Conservation (phyloP, 2,113 vertebrate genomes). For the Chlorodrepanis virens region DNA sequence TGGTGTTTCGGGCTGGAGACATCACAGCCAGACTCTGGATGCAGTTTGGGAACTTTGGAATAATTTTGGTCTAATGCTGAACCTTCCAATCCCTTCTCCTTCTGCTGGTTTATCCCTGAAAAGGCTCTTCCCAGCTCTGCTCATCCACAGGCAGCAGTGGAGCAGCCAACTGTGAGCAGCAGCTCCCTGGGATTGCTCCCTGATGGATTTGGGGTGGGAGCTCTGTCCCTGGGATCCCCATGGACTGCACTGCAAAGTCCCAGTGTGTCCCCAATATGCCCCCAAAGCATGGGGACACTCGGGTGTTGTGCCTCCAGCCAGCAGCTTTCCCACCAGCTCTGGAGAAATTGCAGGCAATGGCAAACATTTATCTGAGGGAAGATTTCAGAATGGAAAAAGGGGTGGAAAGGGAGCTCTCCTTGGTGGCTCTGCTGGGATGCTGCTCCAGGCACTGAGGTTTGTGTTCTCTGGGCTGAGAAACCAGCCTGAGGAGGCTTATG, state of each 20-base stretch:
- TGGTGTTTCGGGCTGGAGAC: background rate
- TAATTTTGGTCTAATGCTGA: background rate
- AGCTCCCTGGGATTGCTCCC: background rate
- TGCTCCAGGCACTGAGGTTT: background rate
- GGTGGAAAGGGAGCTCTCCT: background rate
- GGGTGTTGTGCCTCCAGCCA: background rate
- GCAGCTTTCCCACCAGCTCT: background rate
- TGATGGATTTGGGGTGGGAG: background rate
- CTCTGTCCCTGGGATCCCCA: rapidly evolving
- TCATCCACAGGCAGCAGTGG: rapidly evolving
- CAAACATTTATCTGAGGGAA: background rate
- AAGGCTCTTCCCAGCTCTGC: background rate
- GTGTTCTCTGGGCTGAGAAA: background rate
- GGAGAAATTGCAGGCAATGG: background rate
- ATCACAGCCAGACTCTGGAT: rapidly evolving
- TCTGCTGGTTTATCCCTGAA: background rate
- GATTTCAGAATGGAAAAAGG: background rate
- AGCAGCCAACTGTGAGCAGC: rapidly evolving
- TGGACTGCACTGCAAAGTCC: rapidly evolving
- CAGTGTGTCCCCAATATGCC: rapidly evolving
- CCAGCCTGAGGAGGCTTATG: background rate
- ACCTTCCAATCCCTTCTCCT: background rate
- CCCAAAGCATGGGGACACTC: rapidly evolving
- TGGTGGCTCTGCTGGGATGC: background rate
- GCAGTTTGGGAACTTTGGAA: background rate